phyloP scores from a whole-genome alignment of 2,797 vertebrate species.

The Petrocephalus schoutedeni region DNA sequence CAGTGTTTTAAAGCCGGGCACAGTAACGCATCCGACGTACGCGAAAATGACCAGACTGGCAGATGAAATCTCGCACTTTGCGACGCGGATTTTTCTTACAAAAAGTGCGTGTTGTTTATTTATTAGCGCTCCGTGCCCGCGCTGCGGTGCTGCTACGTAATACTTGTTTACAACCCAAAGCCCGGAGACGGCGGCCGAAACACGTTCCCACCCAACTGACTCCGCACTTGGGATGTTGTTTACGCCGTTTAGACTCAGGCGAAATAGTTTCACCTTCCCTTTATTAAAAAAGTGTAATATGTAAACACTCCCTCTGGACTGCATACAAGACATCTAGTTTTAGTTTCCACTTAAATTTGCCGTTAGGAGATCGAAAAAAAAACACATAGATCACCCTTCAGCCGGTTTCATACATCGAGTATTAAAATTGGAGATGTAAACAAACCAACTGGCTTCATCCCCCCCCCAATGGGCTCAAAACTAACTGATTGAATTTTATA shows the following conservation, averaged over 20 bases:
- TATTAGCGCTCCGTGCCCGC: slow-evolving; percentile 9
- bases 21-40: not conserved
- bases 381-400: not conserved
- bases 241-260: not conserved
- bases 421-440: not conserved
- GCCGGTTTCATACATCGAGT: not conserved
- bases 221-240: not conserved
- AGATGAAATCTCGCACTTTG: not conserved
- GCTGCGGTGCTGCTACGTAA: slow-evolving; percentile 14
- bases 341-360: not conserved
- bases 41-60: not conserved
- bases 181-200: not conserved
- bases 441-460: not conserved
- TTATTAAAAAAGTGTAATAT: not conserved
- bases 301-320: not conserved
- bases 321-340: not conserved
- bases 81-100: not conserved
- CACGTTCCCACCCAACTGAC: not conserved
- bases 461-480: not conserved
- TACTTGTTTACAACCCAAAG: slow-evolving; percentile 26
- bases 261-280: not conserved
- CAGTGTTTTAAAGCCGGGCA: not conserved
- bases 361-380: not conserved
- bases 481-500: not conserved
- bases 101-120: not conserved